A percentile compares a stretch with the other conserved stretches of the same genome.
Evolutionary conservation across 2,797 vertebrate genomes (phyloP).

Genomic region (Pristis pectinata): DNA sequence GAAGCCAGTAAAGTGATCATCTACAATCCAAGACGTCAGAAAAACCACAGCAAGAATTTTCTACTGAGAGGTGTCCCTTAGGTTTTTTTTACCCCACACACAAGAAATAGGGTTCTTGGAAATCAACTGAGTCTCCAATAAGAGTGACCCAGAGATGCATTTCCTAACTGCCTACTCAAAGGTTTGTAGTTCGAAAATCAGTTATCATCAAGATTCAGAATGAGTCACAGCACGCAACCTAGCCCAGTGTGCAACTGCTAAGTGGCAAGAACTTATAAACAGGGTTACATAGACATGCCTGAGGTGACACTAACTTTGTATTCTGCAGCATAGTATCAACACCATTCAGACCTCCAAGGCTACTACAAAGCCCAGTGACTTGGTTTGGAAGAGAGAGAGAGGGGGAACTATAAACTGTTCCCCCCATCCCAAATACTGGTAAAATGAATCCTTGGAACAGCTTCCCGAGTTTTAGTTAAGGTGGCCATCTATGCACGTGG

Average conservation of each 20-base stretch:
- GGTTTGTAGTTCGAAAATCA: not conserved
- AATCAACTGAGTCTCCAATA: not conserved
- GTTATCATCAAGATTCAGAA: not conserved
- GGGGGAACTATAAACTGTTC: not conserved
- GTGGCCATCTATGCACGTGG: not conserved
- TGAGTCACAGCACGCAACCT: not conserved
- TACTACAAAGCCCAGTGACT: not conserved
- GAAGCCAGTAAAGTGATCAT: not conserved
- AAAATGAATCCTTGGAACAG: not conserved
- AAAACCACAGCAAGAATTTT: not conserved
- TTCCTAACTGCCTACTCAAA: not conserved
- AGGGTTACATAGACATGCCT: not conserved
- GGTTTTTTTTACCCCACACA: too few relatives aligned
- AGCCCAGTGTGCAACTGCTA: not conserved
- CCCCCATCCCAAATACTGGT: too few relatives aligned
- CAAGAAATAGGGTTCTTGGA: not conserved
- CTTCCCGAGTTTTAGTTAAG: not conserved
- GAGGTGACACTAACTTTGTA: not conserved
- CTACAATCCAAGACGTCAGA: not conserved
- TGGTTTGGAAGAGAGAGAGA: not conserved
- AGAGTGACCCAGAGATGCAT: not conserved
- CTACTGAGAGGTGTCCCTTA: not conserved
- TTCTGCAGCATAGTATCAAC: not conserved
- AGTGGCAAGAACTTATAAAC: not conserved
- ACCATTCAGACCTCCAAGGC: not conserved